Evolutionary conservation across 1,140 invertebrate species (phyloP).

Genomic region (Agrilus planipennis): DNA sequence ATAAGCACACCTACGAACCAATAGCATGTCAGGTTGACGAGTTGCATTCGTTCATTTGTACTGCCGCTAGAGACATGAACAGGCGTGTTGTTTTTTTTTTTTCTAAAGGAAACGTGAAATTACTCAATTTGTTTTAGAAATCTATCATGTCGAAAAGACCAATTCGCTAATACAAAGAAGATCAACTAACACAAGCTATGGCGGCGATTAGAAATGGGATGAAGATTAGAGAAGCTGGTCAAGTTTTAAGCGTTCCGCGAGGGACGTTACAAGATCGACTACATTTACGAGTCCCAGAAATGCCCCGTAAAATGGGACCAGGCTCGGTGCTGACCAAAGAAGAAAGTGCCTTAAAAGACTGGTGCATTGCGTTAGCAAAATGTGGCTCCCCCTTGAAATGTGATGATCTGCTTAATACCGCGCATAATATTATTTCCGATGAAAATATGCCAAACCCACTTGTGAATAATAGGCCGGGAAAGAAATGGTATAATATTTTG

Average conservation of each 20-base stretch:
- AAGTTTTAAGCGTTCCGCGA: background rate
- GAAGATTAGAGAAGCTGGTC: background rate
- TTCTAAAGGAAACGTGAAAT: too few relatives aligned
- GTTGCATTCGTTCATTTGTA: too few relatives aligned
- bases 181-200: background rate
- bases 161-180: background rate
- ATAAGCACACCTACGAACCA: too few relatives aligned
- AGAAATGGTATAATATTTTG: conserved; percentile 14
- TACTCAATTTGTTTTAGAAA: too few relatives aligned
- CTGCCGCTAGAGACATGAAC: too few relatives aligned
- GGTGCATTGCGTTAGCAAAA: conserved; percentile 8
- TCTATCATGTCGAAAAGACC: too few relatives aligned
- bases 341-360: conserved; percentile 8
- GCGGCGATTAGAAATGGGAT: background rate
- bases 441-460: conserved; percentile 12
- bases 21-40: too few relatives aligned
- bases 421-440: conserved; percentile 7
- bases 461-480: conserved; percentile 17
- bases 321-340: background rate
- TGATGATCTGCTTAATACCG: conserved; percentile 7
- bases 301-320: conserved; percentile 1
- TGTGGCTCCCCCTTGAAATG: conserved; percentile 13
- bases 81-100: too few relatives aligned
- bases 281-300: background rate
- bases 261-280: conserved; percentile 2